Conservation (phyloP, 1,140 invertebrate genomes). For the Stratiolaelaps scimitus region DNA sequence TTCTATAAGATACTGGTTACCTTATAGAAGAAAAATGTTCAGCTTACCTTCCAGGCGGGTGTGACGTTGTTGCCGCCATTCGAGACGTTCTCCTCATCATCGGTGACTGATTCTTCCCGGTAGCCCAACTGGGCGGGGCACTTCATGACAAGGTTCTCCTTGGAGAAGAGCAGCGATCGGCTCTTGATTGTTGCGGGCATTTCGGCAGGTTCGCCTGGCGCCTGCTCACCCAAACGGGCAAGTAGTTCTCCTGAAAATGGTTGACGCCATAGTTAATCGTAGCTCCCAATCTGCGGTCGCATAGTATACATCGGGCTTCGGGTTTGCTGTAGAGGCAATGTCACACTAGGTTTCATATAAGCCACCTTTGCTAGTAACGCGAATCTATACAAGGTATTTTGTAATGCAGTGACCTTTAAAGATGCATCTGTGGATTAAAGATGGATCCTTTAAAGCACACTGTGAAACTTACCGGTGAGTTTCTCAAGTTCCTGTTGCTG, state of each 20-base stretch:
- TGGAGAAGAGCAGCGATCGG: slow-evolving; percentile 17
- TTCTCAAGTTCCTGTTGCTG: slow-evolving; percentile 1
- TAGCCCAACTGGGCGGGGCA: slow-evolving; percentile 19
- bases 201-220: not conserved
- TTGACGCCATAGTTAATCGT: no score
- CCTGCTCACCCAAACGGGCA: slow-evolving; percentile 9
- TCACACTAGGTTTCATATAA: no score
- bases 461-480: not conserved
- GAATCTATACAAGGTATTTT: no score
- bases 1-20: no score
- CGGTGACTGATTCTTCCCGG: slow-evolving; percentile 13
- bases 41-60: slow-evolving; percentile 3
- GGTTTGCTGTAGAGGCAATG: no score
- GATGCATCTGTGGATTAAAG: no score
- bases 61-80: not conserved
- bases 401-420: no score
- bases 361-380: no score
- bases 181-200: slow-evolving; percentile 19
- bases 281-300: no score
- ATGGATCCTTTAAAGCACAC: no score
- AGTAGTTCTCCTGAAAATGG: slow-evolving; percentile 7
- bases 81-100: slow-evolving; percentile 20
- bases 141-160: slow-evolving; percentile 20
- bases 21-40: not conserved
- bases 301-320: no score